phyloP scores from a whole-genome alignment of 2,113 vertebrate species.

The Rynchops niger region DNA sequence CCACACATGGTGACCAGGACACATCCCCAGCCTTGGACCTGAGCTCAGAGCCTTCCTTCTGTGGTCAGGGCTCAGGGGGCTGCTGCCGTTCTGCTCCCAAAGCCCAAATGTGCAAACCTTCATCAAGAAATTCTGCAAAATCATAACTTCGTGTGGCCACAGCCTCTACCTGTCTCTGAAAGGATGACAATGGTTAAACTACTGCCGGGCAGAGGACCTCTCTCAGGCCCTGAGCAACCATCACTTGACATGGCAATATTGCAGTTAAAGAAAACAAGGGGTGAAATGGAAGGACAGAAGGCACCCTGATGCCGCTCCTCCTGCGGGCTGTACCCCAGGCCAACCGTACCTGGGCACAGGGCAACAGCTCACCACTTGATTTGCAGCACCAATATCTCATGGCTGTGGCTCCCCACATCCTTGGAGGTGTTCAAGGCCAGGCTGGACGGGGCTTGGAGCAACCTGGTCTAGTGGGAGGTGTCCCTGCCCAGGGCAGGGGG shows the following conservation, averaged over 20 bases:
- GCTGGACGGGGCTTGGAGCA: too few species aligned
- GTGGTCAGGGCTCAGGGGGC: accelerated
- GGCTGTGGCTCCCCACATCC: too few species aligned
- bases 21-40: not conserved
- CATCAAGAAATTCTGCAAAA: not conserved
- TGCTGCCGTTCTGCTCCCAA: not conserved
- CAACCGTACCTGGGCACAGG: accelerated
- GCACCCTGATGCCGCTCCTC: accelerated
- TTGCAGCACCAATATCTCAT: not conserved
- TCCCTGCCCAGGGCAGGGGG: too few species aligned
- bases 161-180: not conserved
- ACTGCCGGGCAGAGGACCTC: accelerated
- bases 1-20: accelerated
- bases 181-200: not conserved
- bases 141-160: accelerated
- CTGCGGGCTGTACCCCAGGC: accelerated
- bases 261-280: not conserved
- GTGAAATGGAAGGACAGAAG: not conserved
- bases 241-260: not conserved
- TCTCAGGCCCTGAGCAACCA: not conserved
- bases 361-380: accelerated
- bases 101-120: not conserved
- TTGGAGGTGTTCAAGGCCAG: too few species aligned
- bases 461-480: too few species aligned
- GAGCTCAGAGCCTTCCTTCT: not conserved